Evolutionary conservation across 2,113 vertebrate genomes (phyloP).

Genomic region (Hemibagrus wyckioides): DNA sequence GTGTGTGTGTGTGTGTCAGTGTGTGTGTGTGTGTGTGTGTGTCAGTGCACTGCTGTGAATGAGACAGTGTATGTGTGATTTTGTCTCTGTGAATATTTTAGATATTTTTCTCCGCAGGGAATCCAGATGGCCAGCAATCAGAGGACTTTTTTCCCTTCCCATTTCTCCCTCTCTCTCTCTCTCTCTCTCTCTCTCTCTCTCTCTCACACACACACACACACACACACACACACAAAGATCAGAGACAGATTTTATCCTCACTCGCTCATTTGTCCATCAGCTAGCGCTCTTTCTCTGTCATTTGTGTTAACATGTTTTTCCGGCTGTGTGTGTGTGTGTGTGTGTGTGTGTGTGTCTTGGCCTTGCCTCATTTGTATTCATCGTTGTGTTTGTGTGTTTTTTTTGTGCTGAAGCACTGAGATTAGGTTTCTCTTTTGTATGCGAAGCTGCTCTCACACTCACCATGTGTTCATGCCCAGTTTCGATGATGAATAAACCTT

Average conservation of each 20-base stretch:
- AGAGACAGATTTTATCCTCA: constrained; percentile 14
- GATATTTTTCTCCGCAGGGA: not conserved
- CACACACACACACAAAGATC: not conserved
- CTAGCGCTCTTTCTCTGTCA: not conserved
- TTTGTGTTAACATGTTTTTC: not conserved
- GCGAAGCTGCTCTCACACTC: not conserved
- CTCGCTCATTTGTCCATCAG: constrained; percentile 8
- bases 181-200: not conserved
- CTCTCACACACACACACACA: not conserved
- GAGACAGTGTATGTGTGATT: constrained; percentile 34
- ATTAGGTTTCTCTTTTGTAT: not conserved
- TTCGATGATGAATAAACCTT: not conserved
- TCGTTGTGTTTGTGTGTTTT: not conserved
- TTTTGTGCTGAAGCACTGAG: not conserved
- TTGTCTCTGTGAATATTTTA: constrained; percentile 18
- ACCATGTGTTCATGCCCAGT: not conserved
- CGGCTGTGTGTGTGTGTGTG: not conserved
- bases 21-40: constrained; percentile 35
- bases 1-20: constrained; percentile 38
- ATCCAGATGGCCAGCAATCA: constrained; percentile 35
- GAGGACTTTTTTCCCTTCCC: not conserved
- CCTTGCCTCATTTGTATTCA: not conserved
- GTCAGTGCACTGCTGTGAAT: constrained; percentile 8
- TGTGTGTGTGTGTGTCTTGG: not conserved
- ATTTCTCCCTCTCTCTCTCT: not conserved